phyloP scores from a whole-genome alignment of 2,797 vertebrate species.

The Podarcis siculus region DNA sequence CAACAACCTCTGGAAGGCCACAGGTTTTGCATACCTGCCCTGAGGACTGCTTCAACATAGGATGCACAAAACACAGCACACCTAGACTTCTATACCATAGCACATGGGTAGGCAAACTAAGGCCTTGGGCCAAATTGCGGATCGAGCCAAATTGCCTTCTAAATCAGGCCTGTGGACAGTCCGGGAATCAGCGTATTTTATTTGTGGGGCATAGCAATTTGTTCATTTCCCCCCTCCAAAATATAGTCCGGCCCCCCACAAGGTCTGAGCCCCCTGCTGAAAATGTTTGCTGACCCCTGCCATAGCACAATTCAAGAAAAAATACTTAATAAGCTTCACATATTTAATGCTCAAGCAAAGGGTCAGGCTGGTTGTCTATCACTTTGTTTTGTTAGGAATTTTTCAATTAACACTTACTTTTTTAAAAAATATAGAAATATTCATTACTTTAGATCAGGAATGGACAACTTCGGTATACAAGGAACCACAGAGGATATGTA shows the following conservation, averaged over 20 bases:
- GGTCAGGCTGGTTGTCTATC: neutral
- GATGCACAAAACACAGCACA: neutral
- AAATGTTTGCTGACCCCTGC: no score
- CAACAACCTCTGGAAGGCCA: no score
- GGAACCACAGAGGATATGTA: neutral
- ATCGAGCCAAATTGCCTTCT: no score
- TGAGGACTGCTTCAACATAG: conserved; percentile 27
- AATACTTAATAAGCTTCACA: neutral
- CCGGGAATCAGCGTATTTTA: no score
- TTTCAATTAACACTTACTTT: conserved; percentile 26
- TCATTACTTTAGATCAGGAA: neutral
- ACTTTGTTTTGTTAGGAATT: conserved; percentile 19
- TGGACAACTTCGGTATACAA: neutral
- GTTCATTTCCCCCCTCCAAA: no score
- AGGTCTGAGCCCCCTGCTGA: no score
- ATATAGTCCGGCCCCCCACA: no score
- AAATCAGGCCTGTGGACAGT: no score
- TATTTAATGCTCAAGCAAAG: neutral
- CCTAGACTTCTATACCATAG: neutral
- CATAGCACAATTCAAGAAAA: neutral
- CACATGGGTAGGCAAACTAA: no score
- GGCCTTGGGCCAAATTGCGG: no score
- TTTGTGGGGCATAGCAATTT: no score
- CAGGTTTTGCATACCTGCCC: neutral
- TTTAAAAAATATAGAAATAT: neutral